Evolutionary conservation across 2,113 vertebrate genomes (phyloP), one percentile per base, ranked within the genome.

Genomic region (Hoplias malabaricus): DNA sequence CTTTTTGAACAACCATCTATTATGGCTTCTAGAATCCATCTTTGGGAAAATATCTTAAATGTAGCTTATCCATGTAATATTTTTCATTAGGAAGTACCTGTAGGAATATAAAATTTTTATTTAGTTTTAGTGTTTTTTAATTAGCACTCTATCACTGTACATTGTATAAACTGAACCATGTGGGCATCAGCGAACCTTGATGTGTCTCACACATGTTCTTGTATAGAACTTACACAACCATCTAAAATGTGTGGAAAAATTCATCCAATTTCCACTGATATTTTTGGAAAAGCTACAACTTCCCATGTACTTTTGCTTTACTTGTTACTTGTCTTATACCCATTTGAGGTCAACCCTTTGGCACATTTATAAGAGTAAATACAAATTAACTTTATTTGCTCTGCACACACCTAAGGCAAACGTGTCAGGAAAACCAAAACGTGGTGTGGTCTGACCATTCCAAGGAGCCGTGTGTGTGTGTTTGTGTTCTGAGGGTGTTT

Each of bases 271-370:
- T n/a, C 2, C 5, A 33, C 34, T 34, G 3, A 48, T 36, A 10
- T 36, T 63, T 62, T 23, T 56, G 69, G 53, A 73, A 34, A 48
- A 1, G 42, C 29, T 10, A 5, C 10, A 34, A 31, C 3, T 1
- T 62, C 27, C 34, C 25, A 10, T 56, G 13, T 5, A 61, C 27
- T 23, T 67, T 48, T 29, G 36, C 4, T 56, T 19, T 8, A 6
- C 21, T 54, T 14, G 10, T 34, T 12, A 21, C n/a, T n/a, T 31
- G 74, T 66, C 38, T 40, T 10, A 33, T 46, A 29, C 13, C 33
- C 53, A 21, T 34, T 21, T 75, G 74, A 66, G 73, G 68, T 80
- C 80, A 53, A 83, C 85, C 83, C 82, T 57, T 78, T 70, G 50
- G 23, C 59, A 25, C 38, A 27, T 65, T 11, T 1, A 16, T 61